Percentiles rank a stretch among this genome's conserved stretches.
These are phyloP conservation scores for Petrocephalus schoutedeni DNA, from an alignment of 2,797 vertebrate genomes.

Conservation along the genomic window DNA sequence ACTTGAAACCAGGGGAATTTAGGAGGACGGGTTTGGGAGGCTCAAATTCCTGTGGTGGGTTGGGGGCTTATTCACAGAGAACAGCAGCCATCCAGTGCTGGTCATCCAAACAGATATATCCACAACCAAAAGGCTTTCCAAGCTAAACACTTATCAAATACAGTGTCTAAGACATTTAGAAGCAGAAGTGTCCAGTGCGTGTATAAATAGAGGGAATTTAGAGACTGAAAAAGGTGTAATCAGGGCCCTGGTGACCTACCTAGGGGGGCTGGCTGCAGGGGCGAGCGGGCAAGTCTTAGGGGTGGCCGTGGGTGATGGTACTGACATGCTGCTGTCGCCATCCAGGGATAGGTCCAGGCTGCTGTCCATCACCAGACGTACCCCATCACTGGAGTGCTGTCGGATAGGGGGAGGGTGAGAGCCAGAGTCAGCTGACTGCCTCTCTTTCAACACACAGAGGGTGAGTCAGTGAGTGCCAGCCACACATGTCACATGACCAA, in stretches of 20 bases:
- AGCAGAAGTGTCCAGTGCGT: not conserved
- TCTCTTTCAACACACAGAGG: not conserved
- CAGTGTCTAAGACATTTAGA: not conserved
- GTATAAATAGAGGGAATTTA: not conserved
- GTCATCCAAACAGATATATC: not conserved
- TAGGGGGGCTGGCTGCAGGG: constrained; percentile 71
- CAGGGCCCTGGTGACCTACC: constrained; percentile 51
- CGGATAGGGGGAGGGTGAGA: constrained; percentile 24
- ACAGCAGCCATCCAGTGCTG: not conserved
- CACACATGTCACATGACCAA: not conserved
- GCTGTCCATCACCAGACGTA: constrained; percentile 71
- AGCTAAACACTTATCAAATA: not conserved
- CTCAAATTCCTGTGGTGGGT: too few species aligned
- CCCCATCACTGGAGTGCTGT: constrained; percentile 76
- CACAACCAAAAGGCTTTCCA: not conserved
- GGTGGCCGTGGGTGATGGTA: constrained; percentile 78
- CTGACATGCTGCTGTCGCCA: constrained; percentile 87
- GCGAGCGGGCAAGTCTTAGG: constrained; percentile 62
- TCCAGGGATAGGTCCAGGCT: constrained; percentile 79
- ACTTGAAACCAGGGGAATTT: too few species aligned
- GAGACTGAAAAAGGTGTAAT: not conserved
- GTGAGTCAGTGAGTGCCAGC: not conserved
- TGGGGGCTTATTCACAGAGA: not conserved
- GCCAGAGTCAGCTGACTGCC: not conserved
- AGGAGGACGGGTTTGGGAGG: too few species aligned